Evolutionary conservation across 2,113 vertebrate genomes (phyloP), one percentile per base, ranked within the genome.

Genomic region (Zosterops pallidus): DNA sequence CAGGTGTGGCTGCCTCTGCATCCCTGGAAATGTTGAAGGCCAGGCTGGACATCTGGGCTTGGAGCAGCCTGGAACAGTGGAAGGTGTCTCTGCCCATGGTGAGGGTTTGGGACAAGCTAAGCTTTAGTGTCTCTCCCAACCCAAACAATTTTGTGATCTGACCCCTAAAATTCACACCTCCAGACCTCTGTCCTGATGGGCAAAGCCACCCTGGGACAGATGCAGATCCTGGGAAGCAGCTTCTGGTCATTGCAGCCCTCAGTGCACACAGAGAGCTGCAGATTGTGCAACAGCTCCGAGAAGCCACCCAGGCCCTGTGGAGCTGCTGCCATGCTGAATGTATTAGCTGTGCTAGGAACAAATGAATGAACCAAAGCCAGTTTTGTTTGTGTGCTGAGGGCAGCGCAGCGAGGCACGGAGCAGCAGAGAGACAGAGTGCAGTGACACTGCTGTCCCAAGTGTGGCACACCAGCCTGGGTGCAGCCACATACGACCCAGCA

Each of bases 361-460:
- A 89, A 85, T 33, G 67, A 25, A 26, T 18, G 77, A 86, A 72
- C 17, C 75, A 62, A 47, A 52, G 94, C 78, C 91, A 88, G 57
- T 9, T 41, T 16, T 83, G 83, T 57, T 5, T 33, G 4, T 50
- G 70, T 31, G 35, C 74, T 1, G 2, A 44, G 81, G 68, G 71
- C 88, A 63, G 63, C 44, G 56, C 21, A 37, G 52, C 8, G 5
- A 50, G 35, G 57, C 35, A 16, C 2, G 0, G 37, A 52, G 37
- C 13, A 7, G 46, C n/a, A 12, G 23, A 68, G 78, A 21, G 80
- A 57, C 28, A 3, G 78, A 56, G 46, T 44, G 6, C 7, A 17
- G 81, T 10, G 67, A 42, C 83, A 59, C 53, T 2, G 0, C 47
- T 1, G 1, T 41, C 20, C 44, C 2, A 0, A 7, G 62, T 0